Percentiles rank a stretch among this genome's conserved stretches.
phyloP scores from a whole-genome alignment of 2,113 vertebrate species.

The Chiloscyllium plagiosum region DNA sequence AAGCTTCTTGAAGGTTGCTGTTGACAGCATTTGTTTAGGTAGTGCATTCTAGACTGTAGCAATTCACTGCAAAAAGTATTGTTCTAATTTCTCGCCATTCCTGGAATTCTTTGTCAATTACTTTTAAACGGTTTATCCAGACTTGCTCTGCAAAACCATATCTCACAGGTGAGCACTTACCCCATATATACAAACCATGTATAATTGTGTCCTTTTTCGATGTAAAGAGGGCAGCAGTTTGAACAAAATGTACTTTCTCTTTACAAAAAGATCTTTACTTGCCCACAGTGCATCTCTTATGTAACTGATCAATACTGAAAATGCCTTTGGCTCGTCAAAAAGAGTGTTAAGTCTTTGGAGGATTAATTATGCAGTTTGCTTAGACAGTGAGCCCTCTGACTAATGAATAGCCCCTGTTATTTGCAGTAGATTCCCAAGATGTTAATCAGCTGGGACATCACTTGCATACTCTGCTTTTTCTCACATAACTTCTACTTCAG shows the following conservation, averaged over 20 bases:
- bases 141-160: background rate
- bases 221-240: background rate
- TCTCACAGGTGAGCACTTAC: background rate
- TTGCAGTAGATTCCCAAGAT: background rate
- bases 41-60: background rate
- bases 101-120: background rate
- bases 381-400: background rate
- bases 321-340: background rate
- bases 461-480: background rate
- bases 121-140: background rate
- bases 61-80: background rate
- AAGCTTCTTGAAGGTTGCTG: background rate
- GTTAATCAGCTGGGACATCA: slow-evolving; percentile 3
- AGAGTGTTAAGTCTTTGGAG: background rate
- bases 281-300: background rate
- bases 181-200: background rate
- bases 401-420: slow-evolving; percentile 25
- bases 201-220: background rate
- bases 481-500: background rate
- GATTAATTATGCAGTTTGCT: background rate
- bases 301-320: background rate
- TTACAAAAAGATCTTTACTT: background rate
- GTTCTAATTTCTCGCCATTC: background rate
- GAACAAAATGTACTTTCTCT: background rate
- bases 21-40: background rate